phyloP scores from a whole-genome alignment of 2,888 invertebrate species.

The Eupsilia transversa region DNA sequence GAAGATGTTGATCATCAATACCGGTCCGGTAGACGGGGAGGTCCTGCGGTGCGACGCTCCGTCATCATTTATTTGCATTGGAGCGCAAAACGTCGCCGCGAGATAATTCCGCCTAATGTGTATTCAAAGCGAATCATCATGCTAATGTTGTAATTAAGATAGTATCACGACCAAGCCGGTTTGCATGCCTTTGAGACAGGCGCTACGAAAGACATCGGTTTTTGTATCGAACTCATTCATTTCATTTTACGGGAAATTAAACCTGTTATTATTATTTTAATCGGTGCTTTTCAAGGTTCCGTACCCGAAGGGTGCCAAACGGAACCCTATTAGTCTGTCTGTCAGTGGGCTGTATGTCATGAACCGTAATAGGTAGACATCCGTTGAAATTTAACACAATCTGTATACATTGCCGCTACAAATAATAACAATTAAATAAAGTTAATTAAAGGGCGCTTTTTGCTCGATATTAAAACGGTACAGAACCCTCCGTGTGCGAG shows the following conservation, averaged over 20 bases:
- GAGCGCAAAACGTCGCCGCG: conserved; percentile 71
- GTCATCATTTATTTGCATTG: conserved; percentile 69
- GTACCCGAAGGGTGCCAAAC: too few species aligned
- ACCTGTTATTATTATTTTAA: conserved; percentile 18
- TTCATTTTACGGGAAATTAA: conserved; percentile 23
- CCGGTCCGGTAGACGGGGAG: conserved; percentile 50
- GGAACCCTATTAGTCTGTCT: too few species aligned
- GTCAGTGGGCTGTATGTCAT: too few species aligned
- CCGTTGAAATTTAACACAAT: too few species aligned
- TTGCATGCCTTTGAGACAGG: conserved; percentile 56
- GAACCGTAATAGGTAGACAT: too few species aligned
- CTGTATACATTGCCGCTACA: too few species aligned
- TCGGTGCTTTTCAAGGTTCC: too few species aligned
- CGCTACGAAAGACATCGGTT: conserved; percentile 26
- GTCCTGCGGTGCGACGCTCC: conserved; percentile 38
- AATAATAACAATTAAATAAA: too few species aligned
- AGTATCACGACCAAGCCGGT: conserved; percentile 75
- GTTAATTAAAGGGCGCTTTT: too few species aligned
- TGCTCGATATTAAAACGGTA: too few species aligned
- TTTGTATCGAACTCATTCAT: conserved; percentile 19
- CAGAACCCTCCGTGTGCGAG: too few species aligned
- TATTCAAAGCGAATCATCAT: conserved; percentile 81
- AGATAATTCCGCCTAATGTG: conserved; percentile 72
- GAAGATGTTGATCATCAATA: conserved; percentile 53
- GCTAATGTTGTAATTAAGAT: conserved; percentile 85